These are phyloP conservation scores for Heliconius ismenius DNA, from an alignment of 2,888 invertebrate species.

Conservation along the genomic window DNA sequence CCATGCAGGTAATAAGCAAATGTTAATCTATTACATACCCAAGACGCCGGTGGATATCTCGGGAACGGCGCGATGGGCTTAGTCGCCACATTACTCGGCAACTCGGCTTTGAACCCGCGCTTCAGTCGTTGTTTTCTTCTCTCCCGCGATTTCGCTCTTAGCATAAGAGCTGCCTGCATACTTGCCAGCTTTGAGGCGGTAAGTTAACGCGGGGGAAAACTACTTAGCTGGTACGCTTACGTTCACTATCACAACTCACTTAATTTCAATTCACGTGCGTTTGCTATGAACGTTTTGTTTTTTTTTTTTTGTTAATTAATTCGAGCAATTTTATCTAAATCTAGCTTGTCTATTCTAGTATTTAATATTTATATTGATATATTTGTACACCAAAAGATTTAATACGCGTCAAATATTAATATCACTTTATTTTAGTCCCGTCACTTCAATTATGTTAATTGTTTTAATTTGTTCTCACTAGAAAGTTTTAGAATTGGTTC, in stretches of 20 bases:
- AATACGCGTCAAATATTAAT: constrained; percentile 53
- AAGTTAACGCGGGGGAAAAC: constrained; percentile 55
- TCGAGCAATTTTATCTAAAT: constrained; percentile 51
- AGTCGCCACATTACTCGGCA: constrained; percentile 93
- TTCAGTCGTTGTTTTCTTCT: constrained; percentile 89
- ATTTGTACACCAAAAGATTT: constrained; percentile 36
- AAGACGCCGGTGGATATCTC: constrained; percentile 91
- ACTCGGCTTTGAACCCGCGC: constrained; percentile 87
- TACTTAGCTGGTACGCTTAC: constrained; percentile 51
- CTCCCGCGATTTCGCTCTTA: constrained; percentile 94
- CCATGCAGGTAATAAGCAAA: constrained; percentile 36
- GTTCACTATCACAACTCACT: constrained; percentile 41
- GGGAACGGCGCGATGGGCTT: constrained; percentile 93
- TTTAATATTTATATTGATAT: constrained; percentile 8
- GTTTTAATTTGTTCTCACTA: constrained; percentile 61
- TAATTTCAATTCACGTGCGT: constrained; percentile 35
- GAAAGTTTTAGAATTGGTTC: constrained; percentile 68
- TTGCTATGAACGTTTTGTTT: constrained; percentile 31
- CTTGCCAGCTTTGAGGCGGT: constrained; percentile 83
- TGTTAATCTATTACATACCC: constrained; percentile 77
- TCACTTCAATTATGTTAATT: constrained; percentile 68
- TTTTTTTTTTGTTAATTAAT: constrained; percentile 30
- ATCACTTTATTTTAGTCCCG: constrained; percentile 66
- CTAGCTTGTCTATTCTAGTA: constrained; percentile 58
- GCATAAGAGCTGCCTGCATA: constrained; percentile 96